Evolutionary conservation across 2,113 vertebrate species (phyloP), one percentile per base, ranked within the genome.

Genomic region (Datnioides undecimradiatus): DNA sequence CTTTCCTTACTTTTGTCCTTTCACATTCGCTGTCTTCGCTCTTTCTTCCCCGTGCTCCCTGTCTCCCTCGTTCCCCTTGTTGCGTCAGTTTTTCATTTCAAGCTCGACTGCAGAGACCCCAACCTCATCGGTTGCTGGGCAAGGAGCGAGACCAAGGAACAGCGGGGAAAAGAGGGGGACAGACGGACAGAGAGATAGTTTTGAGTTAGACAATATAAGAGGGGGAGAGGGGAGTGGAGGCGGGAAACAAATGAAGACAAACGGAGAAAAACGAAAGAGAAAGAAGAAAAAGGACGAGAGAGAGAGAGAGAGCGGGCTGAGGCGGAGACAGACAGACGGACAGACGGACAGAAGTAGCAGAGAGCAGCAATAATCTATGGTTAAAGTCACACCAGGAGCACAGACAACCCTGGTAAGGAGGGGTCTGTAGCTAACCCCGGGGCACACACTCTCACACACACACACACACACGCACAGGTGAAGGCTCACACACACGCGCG

Each of bases 11-110:
- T 71, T 79, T 29, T 25, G 9, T 68, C 43, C 38, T 69, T 83
- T 82, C n/a, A 81, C 60, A 62, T 73, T 54, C 27, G 62, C 57
- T 63, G 31, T 79, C 60, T 76, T 68, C 16, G 77, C 46, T 75
- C 63, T 80, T 71, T 73, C 46, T 85, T 69, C 73, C 21, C 31
- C 16, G 27, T 23, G n/a, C 66, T 65, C 58, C 38, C 73, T 75
- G 55, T 40, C 59, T 75, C 79, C 41, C 64, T 77, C 59, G 27
- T 77, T 79, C 79, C 70, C 68, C 54, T 65, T 59, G 25, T 88
- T 84, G 83, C 68, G 14, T 77, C 79, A 76, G 78, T 78, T 91
- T 91, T 91, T 89, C 87, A 93, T 93, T 92, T 92, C 88, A 92
- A 86, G 89, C 91, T 86, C 25, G 52, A 83, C 83, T 92, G 86